Evolutionary conservation across 2,113 vertebrate species (phyloP), one percentile per base, ranked within the genome.

Genomic region (Dissostichus mawsoni): DNA sequence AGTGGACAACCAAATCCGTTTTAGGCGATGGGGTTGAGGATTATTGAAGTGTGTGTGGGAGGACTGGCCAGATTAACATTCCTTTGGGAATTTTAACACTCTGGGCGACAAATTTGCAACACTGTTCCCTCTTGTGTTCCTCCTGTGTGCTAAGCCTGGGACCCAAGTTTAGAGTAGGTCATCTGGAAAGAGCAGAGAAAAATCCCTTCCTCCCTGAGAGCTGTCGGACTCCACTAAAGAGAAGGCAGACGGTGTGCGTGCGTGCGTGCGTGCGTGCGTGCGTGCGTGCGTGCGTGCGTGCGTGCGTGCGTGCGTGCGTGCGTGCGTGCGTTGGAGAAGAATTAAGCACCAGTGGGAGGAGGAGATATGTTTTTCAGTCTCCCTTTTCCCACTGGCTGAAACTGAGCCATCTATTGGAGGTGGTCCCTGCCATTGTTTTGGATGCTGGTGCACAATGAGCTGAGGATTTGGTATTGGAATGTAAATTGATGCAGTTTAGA

Each of bases 21-120:
- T 86, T 82, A 90, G 87, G 90, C 75, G 23, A 90, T 66, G 68
- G 77, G 84, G 80, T 81, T 69, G 78, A 82, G 89, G 89, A 93
- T 95, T 94, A 91, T 86, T 91, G 90, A 88, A 92, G 89, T 88
- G 86, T 91, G 88, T 81, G 50, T 77, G 70, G 87, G 71, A 74
- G 78, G 69, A 85, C 90, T 66, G 83, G 79, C 41, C 85, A 95
- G 95, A 96, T 96, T 96, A 96, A 95, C 94, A 96, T 96, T 96
- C 96, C 93, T 91, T 80, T 59, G 92, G 92, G 95, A 94, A 95
- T 96, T 95, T 95, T 96, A 94, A 96, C 95, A 96, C 95, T 92
- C 92, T 89, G 91, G 94, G 95, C 52, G 95, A 96, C 92, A 95
- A 93, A 95, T 95, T 94, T 95, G 94, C 92, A 93, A 92, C 94